Percentiles rank a stretch among this genome's conserved stretches.
Evolutionary conservation across 2,888 invertebrate species (phyloP).

Genomic region (Mythimna pallens): DNA sequence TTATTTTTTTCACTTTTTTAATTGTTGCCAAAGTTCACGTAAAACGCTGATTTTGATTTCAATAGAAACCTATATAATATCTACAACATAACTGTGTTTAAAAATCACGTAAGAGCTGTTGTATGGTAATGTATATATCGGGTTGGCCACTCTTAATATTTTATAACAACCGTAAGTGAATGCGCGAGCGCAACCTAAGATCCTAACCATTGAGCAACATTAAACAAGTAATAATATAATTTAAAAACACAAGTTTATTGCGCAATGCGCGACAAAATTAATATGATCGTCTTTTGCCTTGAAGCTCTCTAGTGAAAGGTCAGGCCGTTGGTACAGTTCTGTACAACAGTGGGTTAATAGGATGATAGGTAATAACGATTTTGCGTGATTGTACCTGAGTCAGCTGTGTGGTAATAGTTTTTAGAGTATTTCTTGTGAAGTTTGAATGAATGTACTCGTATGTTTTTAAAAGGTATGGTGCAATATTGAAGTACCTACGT

Average conservation of each 20-base stretch:
- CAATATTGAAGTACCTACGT: not conserved
- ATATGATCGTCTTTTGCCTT: constrained; percentile 57
- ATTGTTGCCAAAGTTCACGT: too few relatives aligned
- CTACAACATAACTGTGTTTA: too few relatives aligned
- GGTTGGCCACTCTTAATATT: not conserved
- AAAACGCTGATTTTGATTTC: too few relatives aligned
- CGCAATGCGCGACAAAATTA: constrained; percentile 65
- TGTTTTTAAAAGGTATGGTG: not conserved
- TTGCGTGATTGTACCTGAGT: constrained; percentile 57
- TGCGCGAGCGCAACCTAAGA: constrained; percentile 28
- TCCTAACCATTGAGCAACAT: constrained; percentile 43
- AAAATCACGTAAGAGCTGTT: too few relatives aligned
- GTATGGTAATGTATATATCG: too few relatives aligned
- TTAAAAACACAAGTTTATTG: constrained; percentile 57
- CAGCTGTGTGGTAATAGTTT: constrained; percentile 51
- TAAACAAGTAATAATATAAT: constrained; percentile 52
- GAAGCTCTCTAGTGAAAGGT: constrained; percentile 57
- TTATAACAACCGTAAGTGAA: constrained; percentile 22
- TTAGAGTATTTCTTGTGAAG: constrained; percentile 14
- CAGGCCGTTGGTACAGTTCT: constrained; percentile 50
- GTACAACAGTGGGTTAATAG: constrained; percentile 55
- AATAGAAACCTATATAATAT: too few relatives aligned
- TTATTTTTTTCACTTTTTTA: too few relatives aligned
- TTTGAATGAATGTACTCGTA: constrained; percentile 3
- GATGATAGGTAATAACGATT: constrained; percentile 51